Percentiles rank a stretch among this genome's conserved stretches.
Conservation (phyloP, 2,113 vertebrate genomes). For the Heterochromis multidens region DNA sequence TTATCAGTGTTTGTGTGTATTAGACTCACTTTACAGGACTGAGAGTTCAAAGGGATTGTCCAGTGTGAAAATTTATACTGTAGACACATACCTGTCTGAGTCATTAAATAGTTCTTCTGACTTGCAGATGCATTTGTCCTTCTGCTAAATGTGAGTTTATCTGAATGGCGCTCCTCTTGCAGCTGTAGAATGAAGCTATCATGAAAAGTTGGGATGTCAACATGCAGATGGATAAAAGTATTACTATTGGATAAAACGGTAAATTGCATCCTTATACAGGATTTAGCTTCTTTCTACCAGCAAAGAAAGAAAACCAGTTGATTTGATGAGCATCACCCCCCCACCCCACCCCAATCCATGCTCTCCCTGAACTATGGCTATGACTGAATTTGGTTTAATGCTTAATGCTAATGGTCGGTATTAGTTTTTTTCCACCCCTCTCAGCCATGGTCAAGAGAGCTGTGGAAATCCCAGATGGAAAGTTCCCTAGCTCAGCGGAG, state of each 20-base stretch:
- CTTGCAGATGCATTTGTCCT: neutral
- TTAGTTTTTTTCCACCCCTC: constrained; percentile 4
- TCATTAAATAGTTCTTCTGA: neutral
- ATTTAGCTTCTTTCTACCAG: neutral
- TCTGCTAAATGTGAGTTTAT: neutral
- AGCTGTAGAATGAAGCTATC: neutral
- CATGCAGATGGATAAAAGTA: neutral
- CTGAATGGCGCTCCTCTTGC: neutral
- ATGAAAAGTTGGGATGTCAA: neutral
- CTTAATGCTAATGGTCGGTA: constrained; percentile 33
- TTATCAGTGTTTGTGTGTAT: constrained; percentile 9
- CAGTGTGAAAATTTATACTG: neutral
- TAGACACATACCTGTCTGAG: neutral
- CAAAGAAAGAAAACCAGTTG: neutral
- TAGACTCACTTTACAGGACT: neutral
- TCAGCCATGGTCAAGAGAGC: constrained; percentile 31
- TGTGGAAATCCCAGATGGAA: constrained; percentile 42
- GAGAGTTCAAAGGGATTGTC: neutral
- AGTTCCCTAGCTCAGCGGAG: constrained; percentile 56
- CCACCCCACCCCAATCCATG: neutral
- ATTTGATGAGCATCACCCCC: no score
- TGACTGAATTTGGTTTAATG: constrained; percentile 7
- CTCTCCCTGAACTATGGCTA: neutral
- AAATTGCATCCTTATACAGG: neutral
- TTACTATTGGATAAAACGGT: neutral